Evolutionary conservation across 92 coral and sea anemone genomes (phyloP).

Genomic region (Nematostella vectensis): DNA sequence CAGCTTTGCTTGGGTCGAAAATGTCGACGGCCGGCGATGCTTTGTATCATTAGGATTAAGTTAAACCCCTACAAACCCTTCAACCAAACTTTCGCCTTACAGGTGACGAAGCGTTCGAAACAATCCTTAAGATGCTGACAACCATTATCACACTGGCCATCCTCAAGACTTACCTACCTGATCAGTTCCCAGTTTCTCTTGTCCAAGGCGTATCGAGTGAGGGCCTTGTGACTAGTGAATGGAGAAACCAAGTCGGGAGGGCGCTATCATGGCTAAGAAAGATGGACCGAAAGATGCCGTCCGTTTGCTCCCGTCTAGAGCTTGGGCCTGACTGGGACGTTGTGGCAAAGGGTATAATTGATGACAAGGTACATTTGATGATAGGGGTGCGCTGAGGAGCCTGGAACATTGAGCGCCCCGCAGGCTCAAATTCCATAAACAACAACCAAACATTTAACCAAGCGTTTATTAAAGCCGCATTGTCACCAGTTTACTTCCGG

Average conservation of each 20-base stretch:
- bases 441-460: too few relatives aligned
- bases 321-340: conserved; percentile 85
- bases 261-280: conserved; percentile 78
- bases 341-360: conserved; percentile 17
- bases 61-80: too few relatives aligned
- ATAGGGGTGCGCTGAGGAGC: neutral
- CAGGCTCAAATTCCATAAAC: too few relatives aligned
- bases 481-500: too few relatives aligned
- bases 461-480: too few relatives aligned
- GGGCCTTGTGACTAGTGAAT: conserved; percentile 10
- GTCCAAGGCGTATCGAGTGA: conserved; percentile 25
- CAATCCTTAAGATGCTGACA: conserved; percentile 61
- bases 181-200: conserved; percentile 39
- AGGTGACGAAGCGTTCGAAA: conserved; percentile 56
- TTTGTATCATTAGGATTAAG: too few relatives aligned
- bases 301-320: conserved; percentile 77
- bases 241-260: conserved; percentile 24
- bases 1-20: too few relatives aligned
- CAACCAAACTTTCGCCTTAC: too few relatives aligned
- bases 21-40: too few relatives aligned
- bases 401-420: too few relatives aligned
- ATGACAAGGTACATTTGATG: conserved; percentile 11
- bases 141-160: conserved; percentile 63
- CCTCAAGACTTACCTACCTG: conserved; percentile 33
- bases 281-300: conserved; percentile 72